A percentile compares a stretch with the other conserved stretches of the same genome.
Conservation (phyloP, 2,797 vertebrate genomes). For the Sebastes steindachneri region DNA sequence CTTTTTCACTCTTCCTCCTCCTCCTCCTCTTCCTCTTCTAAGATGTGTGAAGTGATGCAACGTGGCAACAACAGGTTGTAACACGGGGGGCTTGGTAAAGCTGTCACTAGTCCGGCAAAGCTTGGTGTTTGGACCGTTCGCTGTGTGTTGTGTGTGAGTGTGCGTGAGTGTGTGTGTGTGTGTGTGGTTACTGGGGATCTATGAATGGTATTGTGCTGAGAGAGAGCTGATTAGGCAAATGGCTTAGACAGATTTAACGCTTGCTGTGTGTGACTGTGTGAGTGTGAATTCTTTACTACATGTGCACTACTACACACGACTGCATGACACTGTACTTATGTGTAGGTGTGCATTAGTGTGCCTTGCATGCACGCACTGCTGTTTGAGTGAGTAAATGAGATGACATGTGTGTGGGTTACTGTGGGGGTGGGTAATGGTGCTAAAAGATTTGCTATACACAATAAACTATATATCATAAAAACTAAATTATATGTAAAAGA, state of each 20-base stretch:
- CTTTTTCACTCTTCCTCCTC: conserved; percentile 30
- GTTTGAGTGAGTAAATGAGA: background rate
- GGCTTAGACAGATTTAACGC: conserved; percentile 72
- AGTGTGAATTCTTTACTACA: conserved; percentile 35
- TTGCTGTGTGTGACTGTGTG: conserved; percentile 16
- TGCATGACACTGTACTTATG: conserved; percentile 3
- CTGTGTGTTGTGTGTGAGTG: background rate
- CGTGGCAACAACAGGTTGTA: conserved; percentile 78
- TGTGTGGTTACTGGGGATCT: conserved; percentile 25
- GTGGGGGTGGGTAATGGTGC: conserved; percentile 3
- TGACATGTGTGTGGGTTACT: background rate
- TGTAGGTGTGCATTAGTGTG: conserved; percentile 9
- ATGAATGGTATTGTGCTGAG: conserved; percentile 64
- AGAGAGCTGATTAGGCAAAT: conserved; percentile 69
- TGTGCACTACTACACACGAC: conserved; percentile 18
- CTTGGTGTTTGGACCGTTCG: conserved; percentile 3
- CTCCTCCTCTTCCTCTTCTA: conserved; percentile 26
- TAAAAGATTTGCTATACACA: conserved; percentile 18
- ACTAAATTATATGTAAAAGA: conserved; percentile 7
- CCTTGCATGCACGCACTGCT: background rate
- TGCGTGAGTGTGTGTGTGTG: background rate
- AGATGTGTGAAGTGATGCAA: conserved; percentile 79
- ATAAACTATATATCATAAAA: conserved; percentile 12
- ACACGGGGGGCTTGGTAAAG: conserved; percentile 55
- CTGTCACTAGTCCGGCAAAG: conserved; percentile 44